Evolutionary conservation across 1,140 invertebrate genomes (phyloP).

Genomic region (Ooceraea biroi): DNA sequence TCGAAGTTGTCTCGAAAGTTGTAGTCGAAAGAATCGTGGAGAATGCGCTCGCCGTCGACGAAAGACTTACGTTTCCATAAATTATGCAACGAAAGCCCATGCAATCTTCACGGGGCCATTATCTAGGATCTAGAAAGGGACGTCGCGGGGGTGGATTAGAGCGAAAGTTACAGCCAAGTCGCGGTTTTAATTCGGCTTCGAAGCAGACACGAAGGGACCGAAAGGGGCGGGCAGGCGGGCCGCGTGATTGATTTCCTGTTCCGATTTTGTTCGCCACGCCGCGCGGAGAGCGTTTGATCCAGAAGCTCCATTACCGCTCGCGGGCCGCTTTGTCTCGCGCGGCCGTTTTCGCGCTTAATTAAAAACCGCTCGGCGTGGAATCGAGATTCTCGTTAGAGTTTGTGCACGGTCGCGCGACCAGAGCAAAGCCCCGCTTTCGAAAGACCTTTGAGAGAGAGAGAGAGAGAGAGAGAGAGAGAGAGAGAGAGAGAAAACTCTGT

Average conservation of each 20-base stretch:
- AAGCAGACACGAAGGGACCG: not conserved
- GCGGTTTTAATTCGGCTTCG: constrained; percentile 34
- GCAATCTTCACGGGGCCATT: constrained; percentile 25
- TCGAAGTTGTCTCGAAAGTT: too few relatives aligned
- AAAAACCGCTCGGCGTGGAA: constrained; percentile 42
- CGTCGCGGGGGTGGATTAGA: not conserved
- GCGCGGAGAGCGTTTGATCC: constrained; percentile 22
- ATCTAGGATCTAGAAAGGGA: constrained; percentile 5
- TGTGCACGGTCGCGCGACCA: not conserved
- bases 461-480: too few relatives aligned
- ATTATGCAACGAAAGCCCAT: constrained; percentile 24
- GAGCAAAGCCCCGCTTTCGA: not conserved
- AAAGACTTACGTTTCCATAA: constrained; percentile 37
- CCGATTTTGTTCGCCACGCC: constrained; percentile 10
- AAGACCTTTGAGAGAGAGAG: too few relatives aligned
- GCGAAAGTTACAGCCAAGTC: constrained; percentile 12
- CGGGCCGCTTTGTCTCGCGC: constrained; percentile 29
- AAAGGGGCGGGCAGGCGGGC: not conserved
- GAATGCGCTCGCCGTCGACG: constrained; percentile 6
- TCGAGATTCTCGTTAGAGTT: constrained; percentile 19
- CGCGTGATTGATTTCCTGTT: constrained; percentile 39
- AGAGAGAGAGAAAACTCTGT: not conserved
- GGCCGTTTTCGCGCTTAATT: constrained; percentile 51
- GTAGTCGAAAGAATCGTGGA: constrained; percentile 12
- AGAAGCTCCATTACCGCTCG: constrained; percentile 40